Evolutionary conservation across 2,888 invertebrate species (phyloP).

Genomic region (Brenthis daphne): DNA sequence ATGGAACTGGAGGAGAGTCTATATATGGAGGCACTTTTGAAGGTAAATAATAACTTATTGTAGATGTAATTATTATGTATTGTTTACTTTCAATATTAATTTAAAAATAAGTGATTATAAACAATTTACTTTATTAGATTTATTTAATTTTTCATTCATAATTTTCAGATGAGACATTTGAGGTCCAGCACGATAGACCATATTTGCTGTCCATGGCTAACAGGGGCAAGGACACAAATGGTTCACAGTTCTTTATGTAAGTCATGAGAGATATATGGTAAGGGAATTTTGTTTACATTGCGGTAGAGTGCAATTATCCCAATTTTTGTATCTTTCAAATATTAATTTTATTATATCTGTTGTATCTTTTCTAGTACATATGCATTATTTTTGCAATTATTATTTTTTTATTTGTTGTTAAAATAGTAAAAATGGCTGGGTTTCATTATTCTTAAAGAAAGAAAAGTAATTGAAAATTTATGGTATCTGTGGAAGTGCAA

Average conservation of each 20-base stretch:
- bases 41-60: conserved; percentile 81
- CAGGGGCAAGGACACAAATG: conserved; percentile 97
- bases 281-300: conserved; percentile 39
- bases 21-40: conserved; percentile 98
- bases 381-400: no score
- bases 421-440: no score
- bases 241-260: conserved; percentile 99
- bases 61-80: no score
- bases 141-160: background rate
- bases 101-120: no score
- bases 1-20: conserved; percentile 99
- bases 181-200: conserved; percentile 92
- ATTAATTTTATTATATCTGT: no score
- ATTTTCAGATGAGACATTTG: conserved; percentile 95
- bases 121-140: background rate
- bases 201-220: conserved; percentile 99
- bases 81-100: no score
- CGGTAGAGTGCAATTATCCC: conserved; percentile 20
- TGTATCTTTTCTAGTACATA: no score
- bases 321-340: conserved; percentile 4
- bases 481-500: no score
- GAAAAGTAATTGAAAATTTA: no score
- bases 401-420: no score
- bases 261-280: conserved; percentile 70
- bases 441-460: no score